These are phyloP conservation scores for Diuraphis noxia DNA, from an alignment of 1,140 invertebrate species.

Conservation along the genomic window DNA sequence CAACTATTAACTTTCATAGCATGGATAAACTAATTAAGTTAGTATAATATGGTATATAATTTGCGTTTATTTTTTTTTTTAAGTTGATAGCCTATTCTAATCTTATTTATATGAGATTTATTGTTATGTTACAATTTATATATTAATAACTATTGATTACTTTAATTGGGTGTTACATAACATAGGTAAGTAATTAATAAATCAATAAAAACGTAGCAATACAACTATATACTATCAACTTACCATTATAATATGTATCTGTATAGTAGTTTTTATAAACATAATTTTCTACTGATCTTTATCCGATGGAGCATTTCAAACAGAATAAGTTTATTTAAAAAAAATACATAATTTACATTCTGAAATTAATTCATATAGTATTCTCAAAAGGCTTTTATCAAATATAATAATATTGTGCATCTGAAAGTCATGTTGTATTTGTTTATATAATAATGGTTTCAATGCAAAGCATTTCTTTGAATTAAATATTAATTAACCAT, in stretches of 20 bases:
- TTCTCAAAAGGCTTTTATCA: neutral
- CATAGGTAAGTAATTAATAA: neutral
- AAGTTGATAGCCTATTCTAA: too few species aligned
- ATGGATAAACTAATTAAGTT: conserved; percentile 71
- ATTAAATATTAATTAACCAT: neutral
- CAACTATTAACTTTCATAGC: conserved; percentile 68
- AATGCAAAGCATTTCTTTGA: neutral
- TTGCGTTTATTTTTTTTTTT: neutral
- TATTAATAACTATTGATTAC: too few species aligned
- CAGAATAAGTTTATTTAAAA: neutral
- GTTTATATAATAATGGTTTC: neutral
- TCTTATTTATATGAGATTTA: too few species aligned
- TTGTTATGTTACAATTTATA: too few species aligned
- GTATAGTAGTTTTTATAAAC: neutral
- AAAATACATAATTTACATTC: neutral
- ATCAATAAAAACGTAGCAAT: neutral
- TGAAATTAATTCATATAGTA: neutral
- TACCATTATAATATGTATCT: neutral
- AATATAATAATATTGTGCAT: neutral
- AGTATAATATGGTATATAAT: neutral
- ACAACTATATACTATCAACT: neutral
- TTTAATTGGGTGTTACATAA: neutral
- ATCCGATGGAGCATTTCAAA: neutral
- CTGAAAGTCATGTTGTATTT: neutral
- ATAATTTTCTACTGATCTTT: neutral